Base-by-base conservation (phyloP, 2,797 vertebrate genomes). In the Natrix natrix region DNA sequence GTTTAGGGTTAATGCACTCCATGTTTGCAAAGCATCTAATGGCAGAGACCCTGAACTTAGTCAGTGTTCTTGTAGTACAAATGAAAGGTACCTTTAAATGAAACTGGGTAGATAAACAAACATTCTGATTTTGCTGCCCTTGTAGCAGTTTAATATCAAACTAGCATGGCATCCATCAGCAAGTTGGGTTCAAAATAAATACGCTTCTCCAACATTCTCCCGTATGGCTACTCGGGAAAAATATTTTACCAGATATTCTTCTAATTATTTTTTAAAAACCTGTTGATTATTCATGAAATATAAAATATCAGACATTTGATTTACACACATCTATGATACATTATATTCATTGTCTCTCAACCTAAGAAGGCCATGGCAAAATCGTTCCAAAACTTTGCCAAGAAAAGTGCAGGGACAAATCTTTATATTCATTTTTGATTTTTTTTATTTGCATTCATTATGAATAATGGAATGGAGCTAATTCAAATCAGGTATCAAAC, bases 231-330 rank as follows among this genome's bases (percentile, higher is more conserved):
- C 32, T 78, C 61, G 69, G n/a, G 89, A 32, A 54, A 56, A 37
- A 69, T 90, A 43, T n/a, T 56, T 56, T 66, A 61, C 57, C 22
- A 26, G 37, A 48, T 37, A 56, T 55, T 74, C 89, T 90, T 28
- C 32, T 16, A 37, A 78, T 90, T 16, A 56, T 1, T 90, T 90
- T 12, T 90, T 56, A 37, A 56, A 90, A 69, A 56, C 63, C 56
- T 78, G 54, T 52, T 91, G 66, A 90, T 74, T 57, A 90, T 90
- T 90, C 90, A 78, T 56, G 12, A 86, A 61, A 90, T 55, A 55
- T 52, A 54, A 91, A 78, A 43, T 20, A 43, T 10, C 37, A 78
- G 37, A 86, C 48, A 91, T 86, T 86, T 60, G 26, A 60, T 48
- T 86, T 91, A 37, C 22, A 48, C 17, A 26, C 48, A 78, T 78